Conservation (phyloP, 2,797 vertebrate genomes). For the Sebastes baramenuke region DNA sequence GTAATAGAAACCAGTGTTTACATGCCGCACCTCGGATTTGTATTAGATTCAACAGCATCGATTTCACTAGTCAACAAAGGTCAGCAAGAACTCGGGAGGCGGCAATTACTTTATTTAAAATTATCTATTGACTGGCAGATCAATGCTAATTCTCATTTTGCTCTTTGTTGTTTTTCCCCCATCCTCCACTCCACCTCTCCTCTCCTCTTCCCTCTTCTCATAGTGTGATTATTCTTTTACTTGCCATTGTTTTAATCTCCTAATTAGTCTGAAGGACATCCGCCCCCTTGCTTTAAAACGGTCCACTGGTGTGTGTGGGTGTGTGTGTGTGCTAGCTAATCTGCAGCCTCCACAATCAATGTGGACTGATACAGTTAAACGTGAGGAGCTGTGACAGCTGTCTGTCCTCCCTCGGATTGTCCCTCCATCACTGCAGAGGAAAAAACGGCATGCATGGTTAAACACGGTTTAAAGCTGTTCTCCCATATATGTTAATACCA, state of each 20-base stretch:
- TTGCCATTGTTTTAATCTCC: slow-evolving; percentile 93
- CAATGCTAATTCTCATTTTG: slow-evolving; percentile 97
- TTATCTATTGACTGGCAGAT: slow-evolving; percentile 96
- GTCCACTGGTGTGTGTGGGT: slow-evolving; percentile 58
- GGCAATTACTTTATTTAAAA: slow-evolving; percentile 99
- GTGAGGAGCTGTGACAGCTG: slow-evolving; percentile 55
- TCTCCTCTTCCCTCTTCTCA: slow-evolving; percentile 63
- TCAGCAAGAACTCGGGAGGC: slow-evolving; percentile 95
- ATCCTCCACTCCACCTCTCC: slow-evolving; percentile 54
- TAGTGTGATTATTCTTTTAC: slow-evolving; percentile 86
- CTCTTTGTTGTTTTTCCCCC: slow-evolving; percentile 78
- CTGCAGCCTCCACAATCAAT: slow-evolving; percentile 63
- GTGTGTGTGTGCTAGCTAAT: slow-evolving; percentile 53
- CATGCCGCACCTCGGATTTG: slow-evolving; percentile 91
- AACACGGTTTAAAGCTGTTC: not conserved
- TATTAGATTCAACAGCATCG: slow-evolving; percentile 98
- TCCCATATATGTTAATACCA: not conserved
- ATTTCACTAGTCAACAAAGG: slow-evolving; percentile 98
- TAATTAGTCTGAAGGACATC: slow-evolving; percentile 97
- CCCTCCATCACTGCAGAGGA: slow-evolving; percentile 9
- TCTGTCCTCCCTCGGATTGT: slow-evolving; percentile 46
- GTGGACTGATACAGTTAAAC: slow-evolving; percentile 64
- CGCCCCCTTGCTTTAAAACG: slow-evolving; percentile 75
- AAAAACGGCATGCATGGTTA: not conserved
- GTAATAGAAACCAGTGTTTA: slow-evolving; percentile 98